phyloP scores from a whole-genome alignment of 2,888 invertebrate species.

The Pimpla rufipes region DNA sequence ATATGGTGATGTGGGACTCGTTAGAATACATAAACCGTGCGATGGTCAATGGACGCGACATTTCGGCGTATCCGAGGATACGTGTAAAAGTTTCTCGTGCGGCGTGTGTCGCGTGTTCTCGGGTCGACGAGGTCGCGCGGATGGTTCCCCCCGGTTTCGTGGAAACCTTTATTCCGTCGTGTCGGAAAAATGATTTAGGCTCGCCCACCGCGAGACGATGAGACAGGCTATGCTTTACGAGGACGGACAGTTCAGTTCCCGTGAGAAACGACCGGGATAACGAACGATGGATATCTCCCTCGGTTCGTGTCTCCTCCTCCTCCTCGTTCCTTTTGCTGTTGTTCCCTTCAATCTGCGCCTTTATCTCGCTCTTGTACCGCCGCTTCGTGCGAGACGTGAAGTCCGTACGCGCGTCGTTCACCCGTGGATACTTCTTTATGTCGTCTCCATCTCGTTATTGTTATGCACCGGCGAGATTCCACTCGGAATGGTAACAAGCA shows the following conservation, averaged over 20 bases:
- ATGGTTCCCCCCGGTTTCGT: constrained; percentile 56
- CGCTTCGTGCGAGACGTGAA: constrained; percentile 55
- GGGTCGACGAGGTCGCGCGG: constrained; percentile 59
- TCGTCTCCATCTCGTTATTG: constrained; percentile 55
- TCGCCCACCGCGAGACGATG: constrained; percentile 80
- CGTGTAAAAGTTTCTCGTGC: constrained; percentile 4
- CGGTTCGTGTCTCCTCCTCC: constrained; percentile 60
- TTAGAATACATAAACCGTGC: constrained; percentile 47
- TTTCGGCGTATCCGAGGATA: constrained; percentile 4
- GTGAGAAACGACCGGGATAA: constrained; percentile 67
- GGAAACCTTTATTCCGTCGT: constrained; percentile 63
- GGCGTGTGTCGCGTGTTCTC: constrained; percentile 3
- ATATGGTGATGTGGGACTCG: constrained; percentile 22
- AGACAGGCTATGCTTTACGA: constrained; percentile 75
- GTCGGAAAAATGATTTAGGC: constrained; percentile 72
- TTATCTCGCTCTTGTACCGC: constrained; percentile 61
- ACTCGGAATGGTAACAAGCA: constrained; percentile 7
- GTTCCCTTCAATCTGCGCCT: constrained; percentile 58
- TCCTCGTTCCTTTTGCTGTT: constrained; percentile 37
- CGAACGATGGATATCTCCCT: constrained; percentile 70
- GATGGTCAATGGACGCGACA: constrained; percentile 49
- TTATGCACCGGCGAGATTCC: constrained; percentile 63
- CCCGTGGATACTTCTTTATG: constrained; percentile 67
- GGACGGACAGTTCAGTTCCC: constrained; percentile 67
- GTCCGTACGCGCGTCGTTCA: constrained; percentile 22